Percentiles rank a stretch among this genome's conserved stretches.
Evolutionary conservation across 2,113 vertebrate genomes (phyloP).

Genomic region (Rhea americana): DNA sequence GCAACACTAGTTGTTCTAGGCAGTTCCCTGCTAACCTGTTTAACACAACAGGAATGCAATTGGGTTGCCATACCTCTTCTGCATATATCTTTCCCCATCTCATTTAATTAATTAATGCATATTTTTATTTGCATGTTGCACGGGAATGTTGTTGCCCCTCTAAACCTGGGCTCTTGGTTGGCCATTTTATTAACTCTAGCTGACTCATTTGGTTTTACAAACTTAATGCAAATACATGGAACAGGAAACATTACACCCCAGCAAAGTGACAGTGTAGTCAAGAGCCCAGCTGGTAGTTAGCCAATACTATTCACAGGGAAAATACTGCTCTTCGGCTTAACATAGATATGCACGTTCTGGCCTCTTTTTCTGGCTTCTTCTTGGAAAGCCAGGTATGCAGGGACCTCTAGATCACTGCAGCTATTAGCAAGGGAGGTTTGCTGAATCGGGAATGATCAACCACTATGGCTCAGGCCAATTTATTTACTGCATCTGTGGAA

Average conservation of each 20-base stretch:
- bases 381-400: background rate
- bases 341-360: accelerated
- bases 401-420: background rate
- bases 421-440: accelerated
- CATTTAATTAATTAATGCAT: background rate
- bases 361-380: background rate
- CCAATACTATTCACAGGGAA: background rate
- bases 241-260: background rate
- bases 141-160: accelerated
- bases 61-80: background rate
- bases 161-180: background rate
- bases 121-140: background rate
- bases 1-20: accelerated
- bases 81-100: background rate
- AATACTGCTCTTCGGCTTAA: background rate
- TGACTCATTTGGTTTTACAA: background rate
- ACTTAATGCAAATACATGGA: accelerated
- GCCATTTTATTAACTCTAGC: background rate
- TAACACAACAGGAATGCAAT: accelerated
- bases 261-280: accelerated
- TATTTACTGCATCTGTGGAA: background rate
- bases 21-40: accelerated
- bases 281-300: background rate
- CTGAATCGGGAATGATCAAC: background rate
- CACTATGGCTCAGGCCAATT: background rate